phyloP scores from a whole-genome alignment of 2,888 invertebrate genomes.

The Andricus quercusramuli region DNA sequence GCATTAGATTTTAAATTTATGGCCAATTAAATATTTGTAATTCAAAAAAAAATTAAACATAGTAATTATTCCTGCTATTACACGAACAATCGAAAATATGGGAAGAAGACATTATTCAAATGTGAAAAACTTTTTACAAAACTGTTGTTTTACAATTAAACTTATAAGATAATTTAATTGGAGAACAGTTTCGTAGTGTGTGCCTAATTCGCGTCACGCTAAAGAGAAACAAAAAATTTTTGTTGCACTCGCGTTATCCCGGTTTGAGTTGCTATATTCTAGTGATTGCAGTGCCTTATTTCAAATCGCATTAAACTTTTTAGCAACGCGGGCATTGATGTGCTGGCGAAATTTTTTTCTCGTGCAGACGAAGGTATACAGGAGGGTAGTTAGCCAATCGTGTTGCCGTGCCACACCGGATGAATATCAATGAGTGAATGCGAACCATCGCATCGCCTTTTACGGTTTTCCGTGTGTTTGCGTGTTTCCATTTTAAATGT shows the following conservation, averaged over 20 bases:
- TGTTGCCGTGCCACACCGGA: slow-evolving; percentile 69
- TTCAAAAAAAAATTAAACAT: too few relatives aligned
- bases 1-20: too few relatives aligned
- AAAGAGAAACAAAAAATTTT: not conserved
- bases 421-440: slow-evolving; percentile 76
- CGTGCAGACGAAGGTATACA: slow-evolving; percentile 57
- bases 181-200: not conserved
- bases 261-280: not conserved
- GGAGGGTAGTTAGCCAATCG: slow-evolving; percentile 76
- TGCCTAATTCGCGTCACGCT: not conserved
- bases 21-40: too few relatives aligned
- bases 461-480: slow-evolving; percentile 66
- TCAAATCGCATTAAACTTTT: slow-evolving; percentile 33
- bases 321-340: slow-evolving; percentile 16
- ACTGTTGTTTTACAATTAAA: not conserved
- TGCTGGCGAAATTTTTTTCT: slow-evolving; percentile 10
- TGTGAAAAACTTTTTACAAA: too few relatives aligned
- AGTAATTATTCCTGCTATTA: too few relatives aligned
- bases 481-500: slow-evolving; percentile 39
- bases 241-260: too few relatives aligned
- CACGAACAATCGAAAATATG: too few relatives aligned
- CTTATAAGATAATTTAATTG: not conserved
- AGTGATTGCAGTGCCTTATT: not conserved
- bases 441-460: slow-evolving; percentile 70
- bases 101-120: too few relatives aligned